Evolutionary conservation across 1,140 invertebrate species (phyloP), one percentile per base, ranked within the genome.

Genomic region (Piezodorus guildinii): DNA sequence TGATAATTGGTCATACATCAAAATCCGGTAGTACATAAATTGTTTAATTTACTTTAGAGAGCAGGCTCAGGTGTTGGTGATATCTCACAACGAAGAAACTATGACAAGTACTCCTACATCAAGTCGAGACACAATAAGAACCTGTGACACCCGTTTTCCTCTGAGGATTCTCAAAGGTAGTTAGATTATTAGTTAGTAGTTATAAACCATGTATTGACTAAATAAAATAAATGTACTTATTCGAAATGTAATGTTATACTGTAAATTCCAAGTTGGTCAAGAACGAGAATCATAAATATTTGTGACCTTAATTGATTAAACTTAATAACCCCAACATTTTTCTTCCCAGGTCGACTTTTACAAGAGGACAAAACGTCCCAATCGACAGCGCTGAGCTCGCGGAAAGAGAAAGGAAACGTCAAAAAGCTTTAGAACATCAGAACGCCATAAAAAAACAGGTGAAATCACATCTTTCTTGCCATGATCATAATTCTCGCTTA

Each of bases 341-440:
- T 56, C n/a, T 39, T 10, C 34, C 3, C n/a, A 83, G 82, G 69
- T 81, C n/a, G n/a, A n/a, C 78, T 43, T 84, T 80, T 71, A 74
- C 87, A 44, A 75, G 85, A 65, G 86, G 86, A 49, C 85, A 88
- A 74, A 87, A 87, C 72, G 79, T 83, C 34, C 83, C 81, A n/a
- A 70, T 86, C 46, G 84, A 87, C 70, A 78, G 83, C 3, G 78
- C 81, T 67, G 78, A 84, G 62, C 74, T 84, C 65, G 81, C 83
- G 15, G 83, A 87, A 73, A 75, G 84, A 60, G 85, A 88, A 74
- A 75, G 76, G 62, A 83, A 79, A 71, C 75, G 85, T 46, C 80
- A 85, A 63, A 83, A 85, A 72, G 86, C 85, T 15, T 69, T 86
- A 66, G 84, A 86, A 70, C 77, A 86, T 62, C 86, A 88, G 71